phyloP scores from a whole-genome alignment of 30 jellyfish, hydroid and myxozoan genomes.

The Haliclystus octoradiatus region DNA sequence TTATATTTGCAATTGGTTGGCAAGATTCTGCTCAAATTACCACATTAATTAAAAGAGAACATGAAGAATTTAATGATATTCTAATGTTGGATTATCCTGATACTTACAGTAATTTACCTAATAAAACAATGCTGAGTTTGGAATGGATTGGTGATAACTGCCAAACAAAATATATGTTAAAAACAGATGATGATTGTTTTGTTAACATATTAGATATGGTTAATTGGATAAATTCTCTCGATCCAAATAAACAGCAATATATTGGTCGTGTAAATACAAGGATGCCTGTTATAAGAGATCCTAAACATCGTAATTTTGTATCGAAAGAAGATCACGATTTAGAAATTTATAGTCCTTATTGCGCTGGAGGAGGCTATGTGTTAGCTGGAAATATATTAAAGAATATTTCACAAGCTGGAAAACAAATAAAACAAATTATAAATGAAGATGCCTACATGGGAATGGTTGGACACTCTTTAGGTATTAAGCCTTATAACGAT shows the following conservation, averaged over 20 bases:
- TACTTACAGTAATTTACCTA: slow-evolving; percentile 60
- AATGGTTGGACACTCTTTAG: slow-evolving; percentile 67
- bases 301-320: slow-evolving; percentile 84
- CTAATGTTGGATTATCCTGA: slow-evolving; percentile 70
- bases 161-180: slow-evolving; percentile 57
- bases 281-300: slow-evolving; percentile 94
- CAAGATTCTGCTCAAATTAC: slow-evolving; percentile 41
- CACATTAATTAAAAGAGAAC: slow-evolving; percentile 37
- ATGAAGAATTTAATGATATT: slow-evolving; percentile 38
- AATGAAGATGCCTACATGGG: slow-evolving; percentile 98
- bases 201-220: slow-evolving; percentile 44
- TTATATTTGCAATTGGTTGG: slow-evolving; percentile 70
- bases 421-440: slow-evolving; percentile 56
- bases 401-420: slow-evolving; percentile 50
- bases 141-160: slow-evolving; percentile 92
- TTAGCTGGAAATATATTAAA: slow-evolving; percentile 42
- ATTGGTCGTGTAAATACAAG: slow-evolving; percentile 62
- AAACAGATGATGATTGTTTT: slow-evolving; percentile 95
- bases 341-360: slow-evolving; percentile 57
- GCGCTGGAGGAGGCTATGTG: slow-evolving; percentile 96
- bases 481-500: slow-evolving; percentile 54
- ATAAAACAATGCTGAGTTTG: slow-evolving; percentile 76
- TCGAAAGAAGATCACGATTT: slow-evolving; percentile 59
- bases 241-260: slow-evolving; percentile 23
- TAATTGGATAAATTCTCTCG: slow-evolving; percentile 58